These are phyloP conservation scores for Drosophila kuntzei DNA, from an alignment of 2,888 invertebrate species.

Conservation along the genomic window DNA sequence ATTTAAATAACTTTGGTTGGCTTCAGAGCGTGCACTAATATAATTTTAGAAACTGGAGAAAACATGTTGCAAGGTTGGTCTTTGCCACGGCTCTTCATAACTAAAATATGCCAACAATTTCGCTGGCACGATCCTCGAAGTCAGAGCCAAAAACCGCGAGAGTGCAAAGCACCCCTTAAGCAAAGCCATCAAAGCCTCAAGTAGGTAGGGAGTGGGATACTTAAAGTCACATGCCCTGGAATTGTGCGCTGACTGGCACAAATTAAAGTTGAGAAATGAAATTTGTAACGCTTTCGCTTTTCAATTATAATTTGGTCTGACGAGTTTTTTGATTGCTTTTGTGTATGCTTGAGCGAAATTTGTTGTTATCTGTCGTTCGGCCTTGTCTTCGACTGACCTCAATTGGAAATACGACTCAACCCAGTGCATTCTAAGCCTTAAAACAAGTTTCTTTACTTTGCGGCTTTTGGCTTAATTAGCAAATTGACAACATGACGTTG, in stretches of 20 bases:
- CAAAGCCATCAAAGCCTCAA: slow-evolving; percentile 20
- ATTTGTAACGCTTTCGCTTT: slow-evolving; percentile 75
- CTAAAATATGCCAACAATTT: slow-evolving; percentile 62
- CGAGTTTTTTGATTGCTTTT: slow-evolving; percentile 71
- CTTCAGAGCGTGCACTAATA: slow-evolving; percentile 57
- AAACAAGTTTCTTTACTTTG: slow-evolving; percentile 58
- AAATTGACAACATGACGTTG: slow-evolving; percentile 67
- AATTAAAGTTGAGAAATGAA: slow-evolving; percentile 68
- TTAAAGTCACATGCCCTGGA: slow-evolving; percentile 29
- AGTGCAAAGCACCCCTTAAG: slow-evolving; percentile 31
- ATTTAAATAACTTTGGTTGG: slow-evolving; percentile 71
- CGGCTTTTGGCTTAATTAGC: slow-evolving; percentile 62
- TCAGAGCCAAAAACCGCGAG: slow-evolving; percentile 34
- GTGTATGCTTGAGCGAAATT: slow-evolving; percentile 59
- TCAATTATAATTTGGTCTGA: slow-evolving; percentile 63
- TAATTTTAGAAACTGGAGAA: slow-evolving; percentile 47
- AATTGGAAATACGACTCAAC: slow-evolving; percentile 47
- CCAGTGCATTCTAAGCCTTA: not conserved
- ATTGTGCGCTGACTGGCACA: slow-evolving; percentile 44
- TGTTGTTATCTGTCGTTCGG: slow-evolving; percentile 57
- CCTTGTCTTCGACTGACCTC: slow-evolving; percentile 52
- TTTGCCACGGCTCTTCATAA: slow-evolving; percentile 41
- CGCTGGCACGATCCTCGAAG: slow-evolving; percentile 23
- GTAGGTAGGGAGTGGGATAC: slow-evolving; percentile 16
- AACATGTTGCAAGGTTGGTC: slow-evolving; percentile 47